Conservation (phyloP, 2,113 vertebrate species). For the Xenopus tropicalis region DNA sequence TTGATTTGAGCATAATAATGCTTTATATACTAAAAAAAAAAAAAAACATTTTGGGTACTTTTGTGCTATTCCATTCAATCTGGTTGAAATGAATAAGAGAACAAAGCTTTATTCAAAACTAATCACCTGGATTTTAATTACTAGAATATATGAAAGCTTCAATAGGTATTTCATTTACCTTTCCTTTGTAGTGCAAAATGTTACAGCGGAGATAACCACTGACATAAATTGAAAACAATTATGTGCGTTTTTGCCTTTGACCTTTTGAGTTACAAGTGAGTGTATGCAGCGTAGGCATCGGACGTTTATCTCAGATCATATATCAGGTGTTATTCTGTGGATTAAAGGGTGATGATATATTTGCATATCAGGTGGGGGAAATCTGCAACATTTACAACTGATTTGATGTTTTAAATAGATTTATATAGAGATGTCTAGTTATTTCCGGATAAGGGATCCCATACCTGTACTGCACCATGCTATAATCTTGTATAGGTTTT, state of each 20-base stretch:
- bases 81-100: constrained; percentile 65
- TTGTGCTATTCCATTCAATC: constrained; percentile 68
- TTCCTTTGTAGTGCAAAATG: constrained; percentile 57
- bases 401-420: too few relatives aligned
- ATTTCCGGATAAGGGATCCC: too few relatives aligned
- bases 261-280: constrained; percentile 65
- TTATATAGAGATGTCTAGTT: too few relatives aligned
- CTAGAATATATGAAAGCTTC: constrained; percentile 46
- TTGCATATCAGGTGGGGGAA: too few relatives aligned
- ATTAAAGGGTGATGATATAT: too few relatives aligned
- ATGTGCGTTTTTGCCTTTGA: constrained; percentile 70
- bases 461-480: too few relatives aligned
- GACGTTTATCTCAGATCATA: constrained; percentile 63
- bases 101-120: constrained; percentile 53
- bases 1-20: constrained; percentile 66
- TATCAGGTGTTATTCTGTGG: too few relatives aligned
- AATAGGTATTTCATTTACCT: constrained; percentile 61
- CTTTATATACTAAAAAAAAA: constrained; percentile 67
- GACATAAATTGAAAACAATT: constrained; percentile 68
- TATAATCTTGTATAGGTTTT: too few relatives aligned
- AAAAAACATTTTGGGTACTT: constrained; percentile 67
- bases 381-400: too few relatives aligned
- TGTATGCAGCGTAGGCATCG: constrained; percentile 59
- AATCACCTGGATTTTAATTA: constrained; percentile 55
- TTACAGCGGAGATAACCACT: constrained; percentile 64